Percentiles rank a stretch among this genome's conserved stretches.
These are phyloP conservation scores for Tinea semifulvella DNA, from an alignment of 2,888 invertebrate species.

Conservation along the genomic window DNA sequence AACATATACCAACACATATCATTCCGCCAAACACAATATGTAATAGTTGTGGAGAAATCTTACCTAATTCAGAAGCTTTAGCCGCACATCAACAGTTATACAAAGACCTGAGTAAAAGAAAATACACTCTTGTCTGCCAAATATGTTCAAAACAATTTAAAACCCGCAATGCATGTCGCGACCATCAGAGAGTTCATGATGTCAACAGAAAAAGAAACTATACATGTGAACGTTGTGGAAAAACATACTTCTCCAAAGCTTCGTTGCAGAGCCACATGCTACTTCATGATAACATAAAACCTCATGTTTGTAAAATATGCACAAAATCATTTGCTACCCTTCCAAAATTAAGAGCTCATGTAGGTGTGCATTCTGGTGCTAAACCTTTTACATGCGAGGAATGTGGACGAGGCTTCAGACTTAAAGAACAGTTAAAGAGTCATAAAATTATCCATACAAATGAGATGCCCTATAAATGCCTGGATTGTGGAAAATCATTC, in stretches of 20 bases:
- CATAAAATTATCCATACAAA: slow-evolving; percentile 82
- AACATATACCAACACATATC: slow-evolving; percentile 24
- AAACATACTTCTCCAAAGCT: slow-evolving; percentile 54
- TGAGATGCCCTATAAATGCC: slow-evolving; percentile 79
- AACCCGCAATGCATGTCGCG: slow-evolving; percentile 30
- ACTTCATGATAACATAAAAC: slow-evolving; percentile 48
- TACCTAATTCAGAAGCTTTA: slow-evolving; percentile 35
- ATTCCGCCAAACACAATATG: slow-evolving; percentile 33
- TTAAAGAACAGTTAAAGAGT: slow-evolving; percentile 76
- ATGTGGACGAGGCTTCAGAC: slow-evolving; percentile 57
- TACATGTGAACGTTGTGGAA: slow-evolving; percentile 54
- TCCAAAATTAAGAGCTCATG: slow-evolving; percentile 50
- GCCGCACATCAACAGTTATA: slow-evolving; percentile 38
- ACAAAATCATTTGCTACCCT: slow-evolving; percentile 51
- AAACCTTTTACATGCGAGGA: slow-evolving; percentile 55
- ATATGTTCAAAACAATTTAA: slow-evolving; percentile 51
- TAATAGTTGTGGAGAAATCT: slow-evolving; percentile 40
- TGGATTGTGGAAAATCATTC: slow-evolving; percentile 78
- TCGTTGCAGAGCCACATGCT: slow-evolving; percentile 51
- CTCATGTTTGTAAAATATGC: slow-evolving; percentile 50
- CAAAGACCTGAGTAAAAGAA: slow-evolving; percentile 38
- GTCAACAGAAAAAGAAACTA: slow-evolving; percentile 34
- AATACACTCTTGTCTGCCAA: slow-evolving; percentile 46
- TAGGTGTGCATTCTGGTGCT: slow-evolving; percentile 51
- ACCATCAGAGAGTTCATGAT: slow-evolving; percentile 69